phyloP scores from a whole-genome alignment of 2,888 invertebrate genomes.

The Hyles lineata region DNA sequence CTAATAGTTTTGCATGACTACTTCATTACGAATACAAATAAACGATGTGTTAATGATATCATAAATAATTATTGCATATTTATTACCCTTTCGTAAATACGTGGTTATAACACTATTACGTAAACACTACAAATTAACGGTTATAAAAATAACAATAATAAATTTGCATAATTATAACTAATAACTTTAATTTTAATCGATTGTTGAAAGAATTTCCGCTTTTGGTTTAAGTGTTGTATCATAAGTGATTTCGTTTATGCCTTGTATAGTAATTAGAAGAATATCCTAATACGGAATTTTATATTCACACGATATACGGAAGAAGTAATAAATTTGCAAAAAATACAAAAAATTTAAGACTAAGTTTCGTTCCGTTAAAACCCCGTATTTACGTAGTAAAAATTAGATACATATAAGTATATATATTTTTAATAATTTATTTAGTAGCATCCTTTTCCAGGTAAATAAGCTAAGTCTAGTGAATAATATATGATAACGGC shows the following conservation, averaged over 20 bases:
- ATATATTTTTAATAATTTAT: too few species aligned
- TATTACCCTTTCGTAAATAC: background rate
- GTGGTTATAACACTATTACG: background rate
- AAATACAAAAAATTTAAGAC: background rate
- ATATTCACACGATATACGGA: background rate
- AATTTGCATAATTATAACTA: conserved; percentile 15
- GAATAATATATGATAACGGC: too few species aligned
- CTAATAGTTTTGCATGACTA: background rate
- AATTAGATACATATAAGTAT: too few species aligned
- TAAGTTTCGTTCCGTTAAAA: background rate
- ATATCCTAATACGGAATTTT: background rate
- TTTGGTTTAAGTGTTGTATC: background rate
- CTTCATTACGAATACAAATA: background rate
- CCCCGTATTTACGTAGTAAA: too few species aligned
- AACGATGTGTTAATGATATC: background rate
- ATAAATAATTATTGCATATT: conserved; percentile 20
- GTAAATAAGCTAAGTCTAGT: too few species aligned
- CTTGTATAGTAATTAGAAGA: background rate
- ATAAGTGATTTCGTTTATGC: background rate
- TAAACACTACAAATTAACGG: conserved; percentile 9
- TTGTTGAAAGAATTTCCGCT: conserved; percentile 14
- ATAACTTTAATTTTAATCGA: background rate
- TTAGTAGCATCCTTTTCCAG: too few species aligned
- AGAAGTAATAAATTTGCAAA: background rate
- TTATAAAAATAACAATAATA: conserved; percentile 24